Conservation (phyloP, 2,797 vertebrate genomes). For the Streptopelia turtur region DNA sequence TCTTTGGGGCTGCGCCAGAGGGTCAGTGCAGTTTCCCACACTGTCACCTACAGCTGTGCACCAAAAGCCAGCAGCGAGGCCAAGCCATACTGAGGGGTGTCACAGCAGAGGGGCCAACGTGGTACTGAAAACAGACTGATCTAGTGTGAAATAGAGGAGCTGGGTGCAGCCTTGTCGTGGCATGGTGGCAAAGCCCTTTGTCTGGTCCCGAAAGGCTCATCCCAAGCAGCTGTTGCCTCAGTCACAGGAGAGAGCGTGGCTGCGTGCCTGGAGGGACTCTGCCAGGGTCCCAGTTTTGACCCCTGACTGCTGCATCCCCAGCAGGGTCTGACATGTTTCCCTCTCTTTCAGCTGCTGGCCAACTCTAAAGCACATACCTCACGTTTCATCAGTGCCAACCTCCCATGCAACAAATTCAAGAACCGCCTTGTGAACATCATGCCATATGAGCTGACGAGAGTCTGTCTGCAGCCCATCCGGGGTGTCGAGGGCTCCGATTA, state of each 20-base stretch:
- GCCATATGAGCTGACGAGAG: constrained; percentile 93
- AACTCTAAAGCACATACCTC: constrained; percentile 94
- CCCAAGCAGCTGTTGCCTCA: not conserved
- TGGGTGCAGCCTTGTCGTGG: not conserved
- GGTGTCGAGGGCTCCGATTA: constrained; percentile 97
- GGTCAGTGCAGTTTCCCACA: not conserved
- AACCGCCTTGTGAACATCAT: constrained; percentile 96
- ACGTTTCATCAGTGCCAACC: constrained; percentile 96
- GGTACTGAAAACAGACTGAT: not conserved
- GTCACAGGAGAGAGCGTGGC: not conserved
- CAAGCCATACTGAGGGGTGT: accelerated
- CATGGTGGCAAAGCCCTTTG: not conserved
- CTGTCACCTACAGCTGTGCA: not conserved
- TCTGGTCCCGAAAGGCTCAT: not conserved
- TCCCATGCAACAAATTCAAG: constrained; percentile 98
- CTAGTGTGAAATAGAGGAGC: not conserved
- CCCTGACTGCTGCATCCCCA: not conserved
- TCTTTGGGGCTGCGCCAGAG: not conserved
- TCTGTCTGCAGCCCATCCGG: constrained; percentile 94
- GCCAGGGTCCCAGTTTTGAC: accelerated
- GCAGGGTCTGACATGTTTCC: not conserved
- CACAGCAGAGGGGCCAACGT: accelerated
- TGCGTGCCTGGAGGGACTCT: not conserved
- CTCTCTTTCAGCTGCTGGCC: constrained; percentile 85
- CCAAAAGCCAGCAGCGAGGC: not conserved